phyloP scores from a whole-genome alignment of 2,113 vertebrate genomes.

The Prinia subflava region DNA sequence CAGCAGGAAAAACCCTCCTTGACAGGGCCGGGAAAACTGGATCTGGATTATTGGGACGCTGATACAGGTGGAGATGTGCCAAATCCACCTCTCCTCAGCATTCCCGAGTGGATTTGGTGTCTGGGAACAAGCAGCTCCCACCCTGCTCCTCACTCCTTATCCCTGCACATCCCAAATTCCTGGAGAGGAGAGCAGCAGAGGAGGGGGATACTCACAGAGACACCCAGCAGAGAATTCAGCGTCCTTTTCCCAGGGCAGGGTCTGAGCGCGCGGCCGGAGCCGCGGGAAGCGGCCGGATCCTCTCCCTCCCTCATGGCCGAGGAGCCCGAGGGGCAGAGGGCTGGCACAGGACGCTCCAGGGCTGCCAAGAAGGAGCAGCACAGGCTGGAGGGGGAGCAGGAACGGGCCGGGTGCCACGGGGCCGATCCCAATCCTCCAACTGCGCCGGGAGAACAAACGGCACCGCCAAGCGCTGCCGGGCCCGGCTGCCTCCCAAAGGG shows the following conservation, averaged over 20 bases:
- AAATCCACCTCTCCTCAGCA: not conserved
- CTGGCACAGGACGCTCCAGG: not conserved
- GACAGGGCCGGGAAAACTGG: not conserved
- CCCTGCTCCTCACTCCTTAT: not conserved
- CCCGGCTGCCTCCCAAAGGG: not conserved
- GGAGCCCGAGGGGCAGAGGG: not conserved
- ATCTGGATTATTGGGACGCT: fast-evolving
- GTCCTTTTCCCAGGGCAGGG: conserved; percentile 3
- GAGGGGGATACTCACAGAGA: not conserved
- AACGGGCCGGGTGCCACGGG: not conserved
- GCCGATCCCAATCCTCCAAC: not conserved
- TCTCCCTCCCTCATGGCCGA: conserved; percentile 18
- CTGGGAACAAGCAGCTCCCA: not conserved
- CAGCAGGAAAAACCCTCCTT: not conserved
- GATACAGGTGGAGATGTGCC: not conserved
- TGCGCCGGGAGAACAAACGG: not conserved
- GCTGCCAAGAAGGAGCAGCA: conserved; percentile 6
- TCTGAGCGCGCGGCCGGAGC: not conserved
- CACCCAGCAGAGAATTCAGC: conserved; percentile 31
- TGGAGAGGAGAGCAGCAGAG: not conserved
- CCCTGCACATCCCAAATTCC: not conserved
- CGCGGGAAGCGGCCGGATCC: not conserved
- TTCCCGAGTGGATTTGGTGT: not conserved
- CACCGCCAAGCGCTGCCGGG: not conserved
- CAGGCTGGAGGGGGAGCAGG: not conserved